A percentile compares a stretch with the other conserved stretches of the same genome.
These are phyloP conservation scores for Dryoscopus gambensis DNA, from an alignment of 2,113 vertebrate genomes.

Conservation along the genomic window DNA sequence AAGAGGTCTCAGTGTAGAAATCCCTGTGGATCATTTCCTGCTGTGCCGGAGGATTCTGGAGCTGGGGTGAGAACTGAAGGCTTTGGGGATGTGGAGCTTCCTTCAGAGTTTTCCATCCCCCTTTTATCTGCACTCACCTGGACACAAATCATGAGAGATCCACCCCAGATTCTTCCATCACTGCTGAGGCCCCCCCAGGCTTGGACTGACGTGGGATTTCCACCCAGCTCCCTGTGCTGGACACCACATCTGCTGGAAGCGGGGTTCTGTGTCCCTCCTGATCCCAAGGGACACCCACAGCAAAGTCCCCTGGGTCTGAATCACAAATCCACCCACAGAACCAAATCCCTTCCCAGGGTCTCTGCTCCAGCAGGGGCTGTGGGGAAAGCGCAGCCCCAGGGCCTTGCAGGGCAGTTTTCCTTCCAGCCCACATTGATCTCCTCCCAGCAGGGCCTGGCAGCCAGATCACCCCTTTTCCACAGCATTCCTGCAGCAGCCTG, in stretches of 20 bases:
- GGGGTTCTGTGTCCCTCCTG: background rate
- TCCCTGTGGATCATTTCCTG: background rate
- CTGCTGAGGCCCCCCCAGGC: background rate
- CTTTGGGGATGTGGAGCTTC: background rate
- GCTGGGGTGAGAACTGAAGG: background rate
- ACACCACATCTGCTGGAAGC: background rate
- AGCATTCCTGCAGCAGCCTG: background rate
- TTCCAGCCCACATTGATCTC: background rate
- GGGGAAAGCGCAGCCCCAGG: background rate
- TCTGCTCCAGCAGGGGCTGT: fast-evolving
- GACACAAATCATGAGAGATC: background rate
- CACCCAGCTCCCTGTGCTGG: background rate
- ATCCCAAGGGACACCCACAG: background rate
- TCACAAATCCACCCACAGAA: fast-evolving
- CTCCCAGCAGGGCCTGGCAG: background rate
- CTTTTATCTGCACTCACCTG: background rate
- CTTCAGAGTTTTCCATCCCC: background rate
- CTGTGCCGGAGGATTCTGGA: too few relatives aligned
- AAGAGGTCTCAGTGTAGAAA: background rate
- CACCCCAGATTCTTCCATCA: background rate
- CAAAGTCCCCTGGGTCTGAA: background rate
- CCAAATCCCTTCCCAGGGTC: background rate
- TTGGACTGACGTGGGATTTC: fast-evolving
- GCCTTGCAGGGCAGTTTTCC: background rate
- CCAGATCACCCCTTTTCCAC: background rate